phyloP scores from a whole-genome alignment of 2,888 invertebrate species.

The Plusia festucae region DNA sequence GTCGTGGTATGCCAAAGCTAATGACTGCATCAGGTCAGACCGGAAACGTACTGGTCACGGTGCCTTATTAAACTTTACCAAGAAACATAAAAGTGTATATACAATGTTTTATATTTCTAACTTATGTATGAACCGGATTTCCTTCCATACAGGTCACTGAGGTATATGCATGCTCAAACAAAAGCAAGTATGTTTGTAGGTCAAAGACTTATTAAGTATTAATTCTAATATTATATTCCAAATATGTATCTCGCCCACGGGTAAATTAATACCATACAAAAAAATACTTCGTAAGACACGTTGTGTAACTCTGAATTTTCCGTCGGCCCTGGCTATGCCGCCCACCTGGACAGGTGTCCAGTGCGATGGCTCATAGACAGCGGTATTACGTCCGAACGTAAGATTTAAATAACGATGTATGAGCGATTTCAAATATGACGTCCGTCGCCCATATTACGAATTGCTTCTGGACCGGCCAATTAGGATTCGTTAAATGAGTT shows the following conservation, averaged over 20 bases:
- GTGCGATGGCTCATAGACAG: slow-evolving; percentile 71
- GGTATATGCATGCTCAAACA: background rate
- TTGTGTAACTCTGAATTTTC: slow-evolving; percentile 66
- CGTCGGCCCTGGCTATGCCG: slow-evolving; percentile 74
- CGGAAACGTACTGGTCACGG: slow-evolving; percentile 72
- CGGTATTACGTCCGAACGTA: slow-evolving; percentile 69
- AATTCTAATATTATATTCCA: slow-evolving; percentile 33
- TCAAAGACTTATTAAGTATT: slow-evolving; percentile 11
- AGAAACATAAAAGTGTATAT: background rate
- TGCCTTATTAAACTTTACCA: slow-evolving; percentile 38
- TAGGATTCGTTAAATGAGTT: slow-evolving; percentile 19
- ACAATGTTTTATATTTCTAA: background rate
- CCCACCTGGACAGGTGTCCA: slow-evolving; percentile 85
- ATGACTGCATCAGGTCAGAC: slow-evolving; percentile 78
- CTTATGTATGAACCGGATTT: slow-evolving; percentile 19
- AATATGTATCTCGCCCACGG: slow-evolving; percentile 50
- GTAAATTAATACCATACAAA: slow-evolving; percentile 51
- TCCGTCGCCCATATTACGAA: slow-evolving; percentile 37
- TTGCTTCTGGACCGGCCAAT: slow-evolving; percentile 43
- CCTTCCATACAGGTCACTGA: background rate
- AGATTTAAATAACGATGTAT: slow-evolving; percentile 61
- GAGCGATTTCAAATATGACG: slow-evolving; percentile 27
- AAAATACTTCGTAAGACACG: slow-evolving; percentile 67
- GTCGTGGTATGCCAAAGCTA: slow-evolving; percentile 80
- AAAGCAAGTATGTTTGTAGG: background rate